Conservation (phyloP, 2,797 vertebrate genomes). For the Gallinago solitaria region DNA sequence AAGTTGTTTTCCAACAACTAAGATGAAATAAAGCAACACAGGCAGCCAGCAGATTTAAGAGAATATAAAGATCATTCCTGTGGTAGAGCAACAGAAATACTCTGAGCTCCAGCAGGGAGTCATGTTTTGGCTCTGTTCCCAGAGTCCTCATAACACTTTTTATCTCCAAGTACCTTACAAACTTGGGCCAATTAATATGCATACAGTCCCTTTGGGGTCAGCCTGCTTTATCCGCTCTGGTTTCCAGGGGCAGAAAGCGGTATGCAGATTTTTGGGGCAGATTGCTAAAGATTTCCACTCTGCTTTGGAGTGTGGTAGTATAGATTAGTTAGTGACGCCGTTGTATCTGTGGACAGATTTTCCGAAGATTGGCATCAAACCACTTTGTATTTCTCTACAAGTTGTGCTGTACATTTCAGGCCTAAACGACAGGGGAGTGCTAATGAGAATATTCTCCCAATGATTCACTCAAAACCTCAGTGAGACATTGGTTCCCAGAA, state of each 20-base stretch:
- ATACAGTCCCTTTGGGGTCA: background rate
- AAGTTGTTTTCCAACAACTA: slow-evolving; percentile 22
- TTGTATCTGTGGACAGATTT: background rate
- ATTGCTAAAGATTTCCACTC: background rate
- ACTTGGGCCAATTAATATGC: background rate
- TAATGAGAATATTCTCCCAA: background rate
- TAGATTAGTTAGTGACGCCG: background rate
- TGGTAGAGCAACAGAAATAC: background rate
- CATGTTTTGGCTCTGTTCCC: background rate
- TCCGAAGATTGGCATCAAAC: background rate
- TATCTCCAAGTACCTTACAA: background rate
- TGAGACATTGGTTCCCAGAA: background rate
- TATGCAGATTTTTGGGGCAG: background rate
- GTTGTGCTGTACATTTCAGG: background rate
- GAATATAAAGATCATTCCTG: background rate
- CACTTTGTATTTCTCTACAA: background rate
- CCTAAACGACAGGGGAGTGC: background rate
- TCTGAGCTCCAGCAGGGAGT: background rate
- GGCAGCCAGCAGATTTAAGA: background rate
- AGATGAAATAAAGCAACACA: background rate
- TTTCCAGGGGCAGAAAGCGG: background rate
- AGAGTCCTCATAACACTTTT: background rate
- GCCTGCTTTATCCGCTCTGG: background rate
- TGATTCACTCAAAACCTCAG: background rate
- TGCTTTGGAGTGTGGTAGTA: background rate